phyloP scores from a whole-genome alignment of 2,797 vertebrate genomes.

The Peromyscus eremicus region DNA sequence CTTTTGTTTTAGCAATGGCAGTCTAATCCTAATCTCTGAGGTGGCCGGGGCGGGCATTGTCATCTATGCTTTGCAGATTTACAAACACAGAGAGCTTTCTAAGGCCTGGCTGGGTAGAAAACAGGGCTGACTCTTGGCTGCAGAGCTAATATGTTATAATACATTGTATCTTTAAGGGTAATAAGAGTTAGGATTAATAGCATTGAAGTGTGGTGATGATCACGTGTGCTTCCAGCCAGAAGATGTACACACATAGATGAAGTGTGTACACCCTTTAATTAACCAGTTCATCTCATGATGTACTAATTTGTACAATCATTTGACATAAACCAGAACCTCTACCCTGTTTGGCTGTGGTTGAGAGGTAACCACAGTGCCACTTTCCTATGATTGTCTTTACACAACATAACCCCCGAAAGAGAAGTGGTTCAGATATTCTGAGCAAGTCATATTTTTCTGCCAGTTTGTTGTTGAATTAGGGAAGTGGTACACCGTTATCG shows the following conservation, averaged over 20 bases:
- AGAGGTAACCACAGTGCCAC: background rate
- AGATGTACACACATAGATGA: background rate
- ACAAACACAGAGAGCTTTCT: background rate
- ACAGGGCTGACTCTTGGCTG: background rate
- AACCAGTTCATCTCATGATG: background rate
- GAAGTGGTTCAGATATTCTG: background rate
- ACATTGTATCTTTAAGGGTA: background rate
- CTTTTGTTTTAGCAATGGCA: background rate
- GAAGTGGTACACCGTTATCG: background rate
- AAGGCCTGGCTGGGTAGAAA: background rate
- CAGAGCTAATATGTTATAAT: background rate
- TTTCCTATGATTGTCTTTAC: background rate
- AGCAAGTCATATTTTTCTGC: background rate
- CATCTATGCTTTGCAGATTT: background rate
- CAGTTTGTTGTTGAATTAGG: slow-evolving; percentile 15
- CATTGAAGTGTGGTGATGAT: background rate
- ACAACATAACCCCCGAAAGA: background rate
- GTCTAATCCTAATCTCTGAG: background rate
- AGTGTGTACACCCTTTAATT: background rate
- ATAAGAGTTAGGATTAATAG: background rate
- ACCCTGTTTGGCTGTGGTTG: background rate
- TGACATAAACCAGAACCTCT: background rate
- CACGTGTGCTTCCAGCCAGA: background rate
- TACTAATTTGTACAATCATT: background rate
- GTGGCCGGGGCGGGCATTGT: background rate